A percentile compares a stretch with the other conserved stretches of the same genome.
Evolutionary conservation across 2,797 vertebrate genomes (phyloP).

Genomic region (Heteromormyrus szaboi): DNA sequence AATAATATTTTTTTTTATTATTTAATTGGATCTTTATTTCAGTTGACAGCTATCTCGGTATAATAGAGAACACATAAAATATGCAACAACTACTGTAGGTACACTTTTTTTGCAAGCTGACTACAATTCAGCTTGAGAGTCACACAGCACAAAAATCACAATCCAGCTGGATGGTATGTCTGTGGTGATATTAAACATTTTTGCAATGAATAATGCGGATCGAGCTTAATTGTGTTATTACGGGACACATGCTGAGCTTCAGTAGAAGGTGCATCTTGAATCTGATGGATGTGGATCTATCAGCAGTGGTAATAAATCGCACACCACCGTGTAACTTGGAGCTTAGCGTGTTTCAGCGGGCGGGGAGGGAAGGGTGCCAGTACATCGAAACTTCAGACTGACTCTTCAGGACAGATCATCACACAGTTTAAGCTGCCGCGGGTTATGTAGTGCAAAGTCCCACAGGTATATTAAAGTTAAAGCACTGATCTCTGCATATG

Average conservation of each 20-base stretch:
- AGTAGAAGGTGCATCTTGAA: neutral
- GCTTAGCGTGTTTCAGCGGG: neutral
- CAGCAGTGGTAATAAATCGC: neutral
- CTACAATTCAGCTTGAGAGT: neutral
- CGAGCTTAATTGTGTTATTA: neutral
- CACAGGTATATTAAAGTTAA: neutral
- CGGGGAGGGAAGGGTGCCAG: neutral
- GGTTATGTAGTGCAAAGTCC: neutral
- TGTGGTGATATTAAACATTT: neutral
- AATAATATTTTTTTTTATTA: neutral
- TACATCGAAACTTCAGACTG: neutral
- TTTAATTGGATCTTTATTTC: neutral
- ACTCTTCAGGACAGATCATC: neutral
- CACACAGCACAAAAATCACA: neutral
- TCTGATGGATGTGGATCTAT: neutral
- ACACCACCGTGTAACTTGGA: neutral
- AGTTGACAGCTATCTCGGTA: neutral
- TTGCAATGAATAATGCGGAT: neutral
- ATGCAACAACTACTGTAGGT: neutral
- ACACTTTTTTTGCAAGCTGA: neutral
- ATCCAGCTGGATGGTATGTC: neutral
- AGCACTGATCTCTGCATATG: neutral
- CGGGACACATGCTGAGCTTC: neutral
- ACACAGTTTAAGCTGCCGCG: neutral
- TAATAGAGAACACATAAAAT: neutral